Conservation (phyloP, 2,888 invertebrate species). For the Cosmorhoe ocellata region DNA sequence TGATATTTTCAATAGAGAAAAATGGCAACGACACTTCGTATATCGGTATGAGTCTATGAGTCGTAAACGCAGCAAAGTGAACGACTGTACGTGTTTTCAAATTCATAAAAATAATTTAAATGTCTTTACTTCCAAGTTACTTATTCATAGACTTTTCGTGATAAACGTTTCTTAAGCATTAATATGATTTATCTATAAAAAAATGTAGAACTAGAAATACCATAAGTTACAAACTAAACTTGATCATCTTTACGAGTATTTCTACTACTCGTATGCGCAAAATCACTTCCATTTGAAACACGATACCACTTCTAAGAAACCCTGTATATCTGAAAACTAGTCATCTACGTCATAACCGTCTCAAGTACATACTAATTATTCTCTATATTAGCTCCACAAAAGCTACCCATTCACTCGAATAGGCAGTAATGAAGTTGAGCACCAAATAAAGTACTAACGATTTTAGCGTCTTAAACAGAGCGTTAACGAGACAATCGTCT, state of each 20-base stretch:
- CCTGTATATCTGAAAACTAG: neutral
- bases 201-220: too few relatives aligned
- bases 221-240: too few relatives aligned
- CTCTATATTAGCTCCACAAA: conserved; percentile 30
- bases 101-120: conserved; percentile 22
- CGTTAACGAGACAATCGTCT: conserved; percentile 37
- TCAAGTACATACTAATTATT: conserved; percentile 19
- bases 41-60: conserved; percentile 30
- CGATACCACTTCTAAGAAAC: too few relatives aligned
- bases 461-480: conserved; percentile 36
- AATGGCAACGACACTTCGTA: conserved; percentile 29
- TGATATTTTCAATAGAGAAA: conserved; percentile 15
- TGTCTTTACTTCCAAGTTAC: conserved; percentile 5
- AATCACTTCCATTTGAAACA: too few relatives aligned
- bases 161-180: too few relatives aligned
- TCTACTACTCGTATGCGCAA: too few relatives aligned
- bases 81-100: conserved; percentile 21
- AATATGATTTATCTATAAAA: too few relatives aligned
- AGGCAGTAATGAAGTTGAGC: conserved; percentile 35
- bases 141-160: too few relatives aligned
- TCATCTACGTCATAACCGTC: conserved; percentile 6
- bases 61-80: conserved; percentile 32
- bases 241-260: too few relatives aligned
- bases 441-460: conserved; percentile 38
- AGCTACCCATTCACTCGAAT: conserved; percentile 33